Percentiles rank a stretch among this genome's conserved stretches.
Evolutionary conservation across 2,113 vertebrate species (phyloP).

Genomic region (Petaurus breviceps): DNA sequence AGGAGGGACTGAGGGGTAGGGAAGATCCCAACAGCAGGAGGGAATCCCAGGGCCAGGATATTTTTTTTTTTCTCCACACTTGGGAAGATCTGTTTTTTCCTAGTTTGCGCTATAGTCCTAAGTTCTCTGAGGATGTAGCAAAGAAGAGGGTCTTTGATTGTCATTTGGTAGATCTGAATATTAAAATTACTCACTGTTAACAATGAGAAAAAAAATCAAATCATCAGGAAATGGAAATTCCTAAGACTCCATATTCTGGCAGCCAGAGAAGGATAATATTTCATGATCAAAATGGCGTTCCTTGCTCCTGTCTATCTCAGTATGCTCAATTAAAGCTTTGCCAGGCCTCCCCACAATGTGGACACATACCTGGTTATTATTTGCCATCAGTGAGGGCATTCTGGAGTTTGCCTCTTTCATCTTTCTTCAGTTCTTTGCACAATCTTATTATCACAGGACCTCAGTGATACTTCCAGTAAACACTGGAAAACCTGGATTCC

Average conservation of each 20-base stretch:
- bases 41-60: neutral
- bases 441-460: neutral
- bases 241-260: neutral
- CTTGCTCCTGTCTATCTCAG: neutral
- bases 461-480: neutral
- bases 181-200: neutral
- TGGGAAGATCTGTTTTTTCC: neutral
- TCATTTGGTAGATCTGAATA: neutral
- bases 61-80: neutral
- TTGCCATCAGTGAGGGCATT: neutral
- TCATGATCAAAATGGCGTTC: neutral
- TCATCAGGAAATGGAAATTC: neutral
- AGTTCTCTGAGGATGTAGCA: neutral
- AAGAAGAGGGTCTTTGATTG: constrained; percentile 2
- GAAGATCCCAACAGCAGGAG: constrained; percentile 34
- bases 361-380: neutral
- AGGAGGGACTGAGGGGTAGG: neutral
- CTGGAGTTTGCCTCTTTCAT: neutral
- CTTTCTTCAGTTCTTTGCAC: neutral
- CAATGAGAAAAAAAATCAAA: neutral
- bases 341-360: neutral
- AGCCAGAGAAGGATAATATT: neutral
- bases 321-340: neutral
- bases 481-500: neutral
- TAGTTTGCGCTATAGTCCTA: neutral